These are phyloP conservation scores for Tachina lurida DNA, from an alignment of 2,888 invertebrate species.

Conservation along the genomic window DNA sequence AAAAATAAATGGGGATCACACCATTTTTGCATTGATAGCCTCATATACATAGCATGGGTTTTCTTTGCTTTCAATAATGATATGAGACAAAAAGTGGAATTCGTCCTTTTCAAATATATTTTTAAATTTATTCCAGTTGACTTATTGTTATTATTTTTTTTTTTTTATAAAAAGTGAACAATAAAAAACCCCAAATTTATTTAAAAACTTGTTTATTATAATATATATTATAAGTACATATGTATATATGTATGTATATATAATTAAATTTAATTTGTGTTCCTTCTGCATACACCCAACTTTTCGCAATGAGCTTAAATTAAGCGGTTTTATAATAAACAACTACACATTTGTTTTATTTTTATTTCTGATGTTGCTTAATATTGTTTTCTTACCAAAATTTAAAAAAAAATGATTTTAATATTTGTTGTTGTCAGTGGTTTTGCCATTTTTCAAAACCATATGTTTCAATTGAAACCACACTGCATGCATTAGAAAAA, in stretches of 20 bases:
- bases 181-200: not conserved
- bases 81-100: too few relatives aligned
- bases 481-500: conserved; percentile 24
- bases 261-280: not conserved
- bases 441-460: conserved; percentile 41
- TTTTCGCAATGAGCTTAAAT: not conserved
- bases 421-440: conserved; percentile 39
- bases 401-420: conserved; percentile 38
- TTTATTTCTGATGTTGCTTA: not conserved
- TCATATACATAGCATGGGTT: too few relatives aligned
- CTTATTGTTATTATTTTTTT: too few relatives aligned
- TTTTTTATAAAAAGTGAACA: too few relatives aligned
- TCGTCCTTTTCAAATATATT: too few relatives aligned
- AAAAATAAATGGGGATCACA: too few relatives aligned
- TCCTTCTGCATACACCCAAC: not conserved
- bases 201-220: not conserved
- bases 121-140: too few relatives aligned
- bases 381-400: not conserved
- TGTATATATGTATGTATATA: too few relatives aligned
- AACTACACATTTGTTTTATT: not conserved
- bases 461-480: conserved; percentile 62
- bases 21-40: too few relatives aligned
- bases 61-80: too few relatives aligned
- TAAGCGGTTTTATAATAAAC: conserved; percentile 23
- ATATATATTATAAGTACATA: too few relatives aligned